phyloP scores from a whole-genome alignment of 2,797 vertebrate genomes.

The Phrynocephalus forsythii region DNA sequence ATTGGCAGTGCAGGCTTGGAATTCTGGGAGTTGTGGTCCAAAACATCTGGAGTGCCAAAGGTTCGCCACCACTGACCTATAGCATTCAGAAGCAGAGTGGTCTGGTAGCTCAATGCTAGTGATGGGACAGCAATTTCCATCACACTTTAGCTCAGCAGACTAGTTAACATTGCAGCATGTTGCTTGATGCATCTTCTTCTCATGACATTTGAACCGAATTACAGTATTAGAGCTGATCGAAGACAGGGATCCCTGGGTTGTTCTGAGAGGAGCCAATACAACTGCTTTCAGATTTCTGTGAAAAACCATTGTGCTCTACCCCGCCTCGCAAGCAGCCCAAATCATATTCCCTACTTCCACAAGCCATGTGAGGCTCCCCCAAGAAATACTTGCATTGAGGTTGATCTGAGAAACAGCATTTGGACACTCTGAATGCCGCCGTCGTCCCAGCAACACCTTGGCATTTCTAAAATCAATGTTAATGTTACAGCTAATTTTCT shows the following conservation, averaged over 20 bases:
- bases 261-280: constrained; percentile 1
- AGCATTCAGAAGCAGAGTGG: background rate
- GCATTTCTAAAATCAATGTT: constrained; percentile 3
- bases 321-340: background rate
- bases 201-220: background rate
- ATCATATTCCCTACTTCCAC: background rate
- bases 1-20: too few relatives aligned
- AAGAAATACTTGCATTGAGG: background rate
- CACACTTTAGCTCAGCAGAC: background rate
- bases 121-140: background rate
- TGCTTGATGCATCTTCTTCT: too few relatives aligned
- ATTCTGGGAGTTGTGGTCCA: too few relatives aligned
- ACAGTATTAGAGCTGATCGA: background rate
- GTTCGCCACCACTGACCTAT: too few relatives aligned
- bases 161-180: background rate
- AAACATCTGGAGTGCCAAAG: too few relatives aligned
- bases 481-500: background rate
- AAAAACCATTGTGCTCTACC: background rate
- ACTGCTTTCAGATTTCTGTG: background rate
- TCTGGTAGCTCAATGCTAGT: background rate
- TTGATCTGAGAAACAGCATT: background rate
- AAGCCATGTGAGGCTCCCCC: background rate
- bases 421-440: background rate
- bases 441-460: background rate
- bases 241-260: background rate